Evolutionary conservation across 2,888 invertebrate genomes (phyloP), one percentile per base, ranked within the genome.

Genomic region (Amphipyra tragopoginis): DNA sequence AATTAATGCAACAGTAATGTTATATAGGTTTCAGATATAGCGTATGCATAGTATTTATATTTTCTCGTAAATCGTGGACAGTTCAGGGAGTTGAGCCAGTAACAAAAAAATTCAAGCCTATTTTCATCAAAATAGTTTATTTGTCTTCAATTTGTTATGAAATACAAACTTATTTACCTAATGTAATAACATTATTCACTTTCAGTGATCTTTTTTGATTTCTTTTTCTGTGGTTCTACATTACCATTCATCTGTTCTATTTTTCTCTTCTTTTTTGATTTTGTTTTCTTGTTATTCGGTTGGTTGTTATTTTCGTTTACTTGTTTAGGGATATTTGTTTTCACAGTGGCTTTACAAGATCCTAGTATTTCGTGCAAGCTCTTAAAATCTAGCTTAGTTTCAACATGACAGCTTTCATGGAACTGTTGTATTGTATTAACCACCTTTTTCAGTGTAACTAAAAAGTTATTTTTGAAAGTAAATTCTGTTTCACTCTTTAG

Each of bases 401-500:
- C 74, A 57, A 92, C 76, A 74, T 91, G 85, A 68, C 89, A 85
- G 70, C 87, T 89, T 79, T 92, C 90, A 73, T 95, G 92, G 61
- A 93, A 92, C 66, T 87, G 85, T 87, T 93, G 95, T 38, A 96
- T 93, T 7, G 88, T 86, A 44, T 93, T 93, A 36, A 97, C 87
- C 51, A 96, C 81, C 67, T 93, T 95, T 75, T 95, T 95, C 15
- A 96, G 81, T 48, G 94, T 87, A 36, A 88, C 87, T 56, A 96
- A 86, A 81, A 96, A 96, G 82, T 96, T 96, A 74, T 96, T 96
- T 81, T 95, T 96, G 0, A 95, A 91, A 69, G 90, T 85, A 56
- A 90, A 91, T 47, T 90, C 88, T 26, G 90, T 85, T 7, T 90
- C 82, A 29, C 80, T 80, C 49, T 90, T 84, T 11, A 96, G 87